phyloP scores from a whole-genome alignment of 2,113 vertebrate species.

The Halcyon senegalensis region DNA sequence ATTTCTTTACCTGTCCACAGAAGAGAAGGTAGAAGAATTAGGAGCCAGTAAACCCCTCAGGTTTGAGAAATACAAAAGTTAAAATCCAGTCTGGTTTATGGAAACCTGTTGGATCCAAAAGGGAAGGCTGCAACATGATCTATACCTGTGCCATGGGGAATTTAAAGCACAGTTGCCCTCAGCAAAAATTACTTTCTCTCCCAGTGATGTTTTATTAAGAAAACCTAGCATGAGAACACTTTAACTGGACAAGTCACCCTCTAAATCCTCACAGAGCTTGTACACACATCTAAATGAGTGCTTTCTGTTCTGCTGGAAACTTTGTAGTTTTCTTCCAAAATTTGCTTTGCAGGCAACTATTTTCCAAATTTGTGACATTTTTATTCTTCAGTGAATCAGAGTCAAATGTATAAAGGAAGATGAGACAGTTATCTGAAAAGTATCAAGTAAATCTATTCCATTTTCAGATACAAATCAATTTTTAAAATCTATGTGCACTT shows the following conservation, averaged over 20 bases:
- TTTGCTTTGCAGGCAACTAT: neutral
- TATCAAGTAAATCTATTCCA: neutral
- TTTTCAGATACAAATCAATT: neutral
- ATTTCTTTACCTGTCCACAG: neutral
- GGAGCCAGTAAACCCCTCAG: neutral
- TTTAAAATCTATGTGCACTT: neutral
- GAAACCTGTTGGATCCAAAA: neutral
- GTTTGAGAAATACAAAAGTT: neutral
- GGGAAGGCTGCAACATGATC: neutral
- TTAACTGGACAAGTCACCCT: neutral
- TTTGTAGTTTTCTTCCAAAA: neutral
- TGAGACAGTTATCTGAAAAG: neutral
- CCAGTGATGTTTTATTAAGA: neutral
- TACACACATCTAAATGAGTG: accelerated
- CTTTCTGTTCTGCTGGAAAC: neutral
- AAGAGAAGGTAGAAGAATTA: neutral
- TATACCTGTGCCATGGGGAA: neutral
- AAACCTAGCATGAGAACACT: neutral
- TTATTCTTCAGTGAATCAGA: neutral
- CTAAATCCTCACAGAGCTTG: neutral
- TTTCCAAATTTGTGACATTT: neutral
- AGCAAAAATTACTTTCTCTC: neutral
- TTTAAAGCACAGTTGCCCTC: neutral
- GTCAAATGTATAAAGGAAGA: neutral
- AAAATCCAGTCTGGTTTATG: neutral